Percentiles rank a stretch among this genome's conserved stretches.
Conservation (phyloP, 2,113 vertebrate genomes). For the Corythaeola cristata region DNA sequence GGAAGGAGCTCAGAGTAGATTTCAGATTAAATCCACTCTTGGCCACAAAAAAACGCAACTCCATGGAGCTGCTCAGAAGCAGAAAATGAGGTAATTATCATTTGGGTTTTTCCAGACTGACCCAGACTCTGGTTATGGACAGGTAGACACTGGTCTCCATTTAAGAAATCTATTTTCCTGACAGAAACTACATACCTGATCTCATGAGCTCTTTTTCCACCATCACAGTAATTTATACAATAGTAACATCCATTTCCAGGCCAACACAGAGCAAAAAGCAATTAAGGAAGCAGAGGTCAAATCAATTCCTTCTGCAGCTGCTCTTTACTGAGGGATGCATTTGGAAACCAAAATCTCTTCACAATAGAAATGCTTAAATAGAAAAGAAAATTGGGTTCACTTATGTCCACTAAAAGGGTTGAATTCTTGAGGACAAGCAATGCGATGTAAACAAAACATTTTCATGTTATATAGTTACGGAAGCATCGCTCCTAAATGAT, state of each 20-base stretch:
- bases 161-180: slow-evolving; percentile 28
- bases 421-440: not conserved
- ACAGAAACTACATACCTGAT: slow-evolving; percentile 13
- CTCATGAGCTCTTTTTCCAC: slow-evolving; percentile 1
- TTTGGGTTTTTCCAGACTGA: not conserved
- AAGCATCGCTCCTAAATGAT: not conserved
- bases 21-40: not conserved
- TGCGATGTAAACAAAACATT: not conserved
- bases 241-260: slow-evolving; percentile 31
- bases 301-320: slow-evolving; percentile 28
- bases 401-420: not conserved
- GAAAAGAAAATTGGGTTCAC: not conserved
- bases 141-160: not conserved
- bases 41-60: not conserved
- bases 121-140: not conserved
- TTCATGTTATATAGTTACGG: not conserved
- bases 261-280: slow-evolving; percentile 37
- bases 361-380: not conserved
- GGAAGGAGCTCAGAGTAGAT: not conserved
- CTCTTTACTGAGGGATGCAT: not conserved
- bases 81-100: slow-evolving; percentile 1
- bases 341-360: not conserved
- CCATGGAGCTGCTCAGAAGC: not conserved
- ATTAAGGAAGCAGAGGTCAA: slow-evolving; percentile 59
- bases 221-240: not conserved